Evolutionary conservation across 2,797 vertebrate genomes (phyloP).

Genomic region (Falco biarmicus): DNA sequence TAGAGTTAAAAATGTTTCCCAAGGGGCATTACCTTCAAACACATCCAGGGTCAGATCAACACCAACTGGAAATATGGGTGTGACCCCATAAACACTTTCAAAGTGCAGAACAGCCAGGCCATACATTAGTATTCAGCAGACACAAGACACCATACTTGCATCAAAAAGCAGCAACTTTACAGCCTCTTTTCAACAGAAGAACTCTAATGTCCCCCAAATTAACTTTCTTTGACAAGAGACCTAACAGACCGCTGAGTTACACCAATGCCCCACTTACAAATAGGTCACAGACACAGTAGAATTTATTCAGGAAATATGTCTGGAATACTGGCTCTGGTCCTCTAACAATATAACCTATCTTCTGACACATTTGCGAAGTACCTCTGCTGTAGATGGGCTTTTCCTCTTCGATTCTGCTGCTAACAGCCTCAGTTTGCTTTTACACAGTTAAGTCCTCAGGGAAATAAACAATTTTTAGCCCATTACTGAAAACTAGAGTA

Average conservation of each 20-base stretch:
- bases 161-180: neutral
- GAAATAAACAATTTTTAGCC: neutral
- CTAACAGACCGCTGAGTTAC: neutral
- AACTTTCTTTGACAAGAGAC: neutral
- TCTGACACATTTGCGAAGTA: neutral
- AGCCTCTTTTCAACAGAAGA: neutral
- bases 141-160: neutral
- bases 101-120: neutral
- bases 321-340: neutral
- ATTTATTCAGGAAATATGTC: neutral
- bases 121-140: neutral
- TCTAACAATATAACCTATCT: neutral
- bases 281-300: neutral
- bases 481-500: neutral
- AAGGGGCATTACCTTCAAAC: neutral
- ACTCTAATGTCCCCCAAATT: neutral
- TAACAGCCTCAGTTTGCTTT: neutral
- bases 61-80: neutral
- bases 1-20: neutral
- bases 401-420: neutral
- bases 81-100: neutral
- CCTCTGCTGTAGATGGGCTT: neutral
- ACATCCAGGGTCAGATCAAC: neutral
- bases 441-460: neutral
- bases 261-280: neutral